Conservation (phyloP, 2,888 invertebrate genomes). For the Gari tellinella region DNA sequence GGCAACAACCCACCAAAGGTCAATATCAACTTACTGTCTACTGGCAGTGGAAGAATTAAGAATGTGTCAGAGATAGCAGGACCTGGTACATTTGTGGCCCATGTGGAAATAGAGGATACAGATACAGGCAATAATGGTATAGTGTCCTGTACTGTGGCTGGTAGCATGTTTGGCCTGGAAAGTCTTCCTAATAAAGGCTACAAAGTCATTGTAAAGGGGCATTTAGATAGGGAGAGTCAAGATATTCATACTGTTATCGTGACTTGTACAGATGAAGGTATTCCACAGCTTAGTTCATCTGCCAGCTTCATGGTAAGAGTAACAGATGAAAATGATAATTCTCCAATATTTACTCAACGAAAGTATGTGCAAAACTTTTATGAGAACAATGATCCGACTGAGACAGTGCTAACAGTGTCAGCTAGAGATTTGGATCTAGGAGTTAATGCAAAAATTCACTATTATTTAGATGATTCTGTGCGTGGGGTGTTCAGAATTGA, state of each 20-base stretch:
- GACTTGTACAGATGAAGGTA: conserved; percentile 86
- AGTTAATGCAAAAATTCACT: conserved; percentile 69
- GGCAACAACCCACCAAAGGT: conserved; percentile 96
- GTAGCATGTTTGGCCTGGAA: conserved; percentile 67
- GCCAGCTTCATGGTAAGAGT: conserved; percentile 84
- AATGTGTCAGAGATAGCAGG: conserved; percentile 74
- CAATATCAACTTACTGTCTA: conserved; percentile 60
- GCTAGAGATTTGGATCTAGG: conserved; percentile 89
- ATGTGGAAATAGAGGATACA: conserved; percentile 78
- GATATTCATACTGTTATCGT: conserved; percentile 85
- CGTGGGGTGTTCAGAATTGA: conserved; percentile 80
- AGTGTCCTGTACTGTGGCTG: conserved; percentile 60
- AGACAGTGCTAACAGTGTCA: conserved; percentile 90
- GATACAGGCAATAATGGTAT: conserved; percentile 78
- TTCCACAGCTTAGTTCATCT: conserved; percentile 63
- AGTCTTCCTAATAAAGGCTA: conserved; percentile 72
- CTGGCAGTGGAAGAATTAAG: conserved; percentile 59
- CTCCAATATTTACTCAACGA: conserved; percentile 90
- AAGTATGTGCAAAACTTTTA: conserved; percentile 60
- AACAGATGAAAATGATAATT: conserved; percentile 96
- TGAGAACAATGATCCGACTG: conserved; percentile 68
- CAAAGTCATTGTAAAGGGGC: conserved; percentile 85
- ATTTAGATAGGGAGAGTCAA: conserved; percentile 74
- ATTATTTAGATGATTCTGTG: conserved; percentile 87
- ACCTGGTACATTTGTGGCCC: conserved; percentile 78